These are phyloP conservation scores for Gyps fulvus DNA, from an alignment of 2,113 vertebrate species.

Conservation along the genomic window DNA sequence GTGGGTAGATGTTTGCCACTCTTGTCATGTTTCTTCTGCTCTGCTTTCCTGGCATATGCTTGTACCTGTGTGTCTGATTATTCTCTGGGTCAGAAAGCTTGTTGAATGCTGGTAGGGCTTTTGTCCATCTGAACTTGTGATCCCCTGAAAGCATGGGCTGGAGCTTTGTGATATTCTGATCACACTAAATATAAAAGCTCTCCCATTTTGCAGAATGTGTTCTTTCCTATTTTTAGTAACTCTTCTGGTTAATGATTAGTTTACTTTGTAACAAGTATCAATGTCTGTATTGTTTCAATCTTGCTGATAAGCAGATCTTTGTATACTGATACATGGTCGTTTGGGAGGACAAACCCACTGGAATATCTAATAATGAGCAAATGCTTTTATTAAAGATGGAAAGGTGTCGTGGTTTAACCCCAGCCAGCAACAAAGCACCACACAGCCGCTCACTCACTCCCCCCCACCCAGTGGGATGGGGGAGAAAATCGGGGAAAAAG, in stretches of 20 bases:
- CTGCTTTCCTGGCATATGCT: not conserved
- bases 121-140: not conserved
- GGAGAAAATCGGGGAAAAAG: too few species aligned
- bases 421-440: too few species aligned
- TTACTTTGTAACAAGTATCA: not conserved
- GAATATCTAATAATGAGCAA: not conserved
- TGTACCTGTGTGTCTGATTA: accelerated
- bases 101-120: not conserved
- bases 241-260: not conserved
- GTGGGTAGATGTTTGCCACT: not conserved
- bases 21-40: not conserved
- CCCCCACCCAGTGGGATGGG: too few species aligned
- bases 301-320: not conserved
- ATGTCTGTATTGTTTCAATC: not conserved
- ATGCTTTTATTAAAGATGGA: not conserved
- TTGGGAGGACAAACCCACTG: not conserved
- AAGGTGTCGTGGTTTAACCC: not conserved
- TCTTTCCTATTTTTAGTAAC: not conserved
- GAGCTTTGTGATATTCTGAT: not conserved
- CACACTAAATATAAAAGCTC: not conserved
- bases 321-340: not conserved
- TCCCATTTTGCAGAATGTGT: not conserved
- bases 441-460: too few species aligned
- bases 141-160: not conserved
- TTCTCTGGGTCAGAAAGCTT: not conserved